phyloP scores from a whole-genome alignment of 2,797 vertebrate genomes.

The Xenopus petersii region DNA sequence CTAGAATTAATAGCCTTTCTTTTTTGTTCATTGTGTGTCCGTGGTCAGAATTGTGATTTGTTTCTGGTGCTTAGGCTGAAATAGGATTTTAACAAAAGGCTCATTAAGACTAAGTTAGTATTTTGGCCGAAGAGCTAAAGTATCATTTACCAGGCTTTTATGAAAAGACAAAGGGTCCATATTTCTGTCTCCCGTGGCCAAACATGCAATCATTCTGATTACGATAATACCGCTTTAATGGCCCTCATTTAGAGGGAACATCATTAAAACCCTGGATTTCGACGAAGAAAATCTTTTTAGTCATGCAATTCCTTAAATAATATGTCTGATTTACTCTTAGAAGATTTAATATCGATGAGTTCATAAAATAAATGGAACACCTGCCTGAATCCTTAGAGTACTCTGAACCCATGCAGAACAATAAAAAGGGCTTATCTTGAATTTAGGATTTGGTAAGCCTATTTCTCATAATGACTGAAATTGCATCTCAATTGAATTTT shows the following conservation, averaged over 20 bases:
- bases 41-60: constrained; percentile 9
- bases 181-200: constrained; percentile 14
- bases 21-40: constrained; percentile 3
- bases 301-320: constrained; percentile 44
- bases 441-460: constrained; percentile 49
- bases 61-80: neutral
- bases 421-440: constrained; percentile 58
- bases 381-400: constrained; percentile 50
- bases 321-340: constrained; percentile 40
- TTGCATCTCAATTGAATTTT: constrained; percentile 43
- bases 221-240: constrained; percentile 49
- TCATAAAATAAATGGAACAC: constrained; percentile 50
- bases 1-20: constrained; percentile 19
- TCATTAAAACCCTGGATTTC: constrained; percentile 44
- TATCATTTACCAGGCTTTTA: constrained; percentile 19
- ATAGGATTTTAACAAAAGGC: constrained; percentile 1
- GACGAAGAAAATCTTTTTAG: constrained; percentile 26
- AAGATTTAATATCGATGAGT: constrained; percentile 53
- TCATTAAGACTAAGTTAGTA: neutral
- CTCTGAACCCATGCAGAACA: constrained; percentile 49
- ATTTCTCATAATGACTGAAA: constrained; percentile 53
- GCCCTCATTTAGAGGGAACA: constrained; percentile 43
- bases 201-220: constrained; percentile 38
- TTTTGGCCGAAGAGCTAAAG: constrained; percentile 9
- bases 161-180: constrained; percentile 27